A percentile compares a stretch with the other conserved stretches of the same genome.
Conservation (phyloP, 2,113 vertebrate genomes). For the Trichechus manatus region DNA sequence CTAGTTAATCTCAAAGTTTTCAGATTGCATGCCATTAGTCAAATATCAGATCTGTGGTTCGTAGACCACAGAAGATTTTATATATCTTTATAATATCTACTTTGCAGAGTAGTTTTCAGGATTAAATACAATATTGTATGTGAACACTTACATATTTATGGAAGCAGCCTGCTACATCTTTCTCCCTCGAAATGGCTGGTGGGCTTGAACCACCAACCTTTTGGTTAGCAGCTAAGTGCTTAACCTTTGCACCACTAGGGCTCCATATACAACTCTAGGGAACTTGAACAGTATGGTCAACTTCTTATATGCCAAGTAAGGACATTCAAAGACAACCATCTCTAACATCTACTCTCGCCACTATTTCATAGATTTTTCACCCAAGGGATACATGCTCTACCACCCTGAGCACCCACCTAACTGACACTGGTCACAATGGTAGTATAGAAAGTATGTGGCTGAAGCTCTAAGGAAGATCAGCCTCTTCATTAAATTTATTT, state of each 20-base stretch:
- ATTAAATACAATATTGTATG: not conserved
- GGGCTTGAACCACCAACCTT: no score
- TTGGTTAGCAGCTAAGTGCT: no score
- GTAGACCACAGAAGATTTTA: not conserved
- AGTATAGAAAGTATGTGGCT: not conserved
- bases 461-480: not conserved
- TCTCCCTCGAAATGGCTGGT: no score
- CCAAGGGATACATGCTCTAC: not conserved
- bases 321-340: not conserved
- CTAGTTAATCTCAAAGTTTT: not conserved
- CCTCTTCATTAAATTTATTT: not conserved
- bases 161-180: no score
- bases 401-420: not conserved
- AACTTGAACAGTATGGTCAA: constrained; percentile 5
- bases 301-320: not conserved
- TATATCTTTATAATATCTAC: not conserved
- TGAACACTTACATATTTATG: not conserved
- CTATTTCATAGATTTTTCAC: constrained; percentile 24
- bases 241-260: no score
- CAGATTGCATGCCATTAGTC: not conserved
- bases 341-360: not conserved
- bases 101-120: not conserved
- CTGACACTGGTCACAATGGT: not conserved
- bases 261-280: not conserved
- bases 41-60: not conserved